Conservation (phyloP, 2,113 vertebrate species). For the Plestiodon gilberti region DNA sequence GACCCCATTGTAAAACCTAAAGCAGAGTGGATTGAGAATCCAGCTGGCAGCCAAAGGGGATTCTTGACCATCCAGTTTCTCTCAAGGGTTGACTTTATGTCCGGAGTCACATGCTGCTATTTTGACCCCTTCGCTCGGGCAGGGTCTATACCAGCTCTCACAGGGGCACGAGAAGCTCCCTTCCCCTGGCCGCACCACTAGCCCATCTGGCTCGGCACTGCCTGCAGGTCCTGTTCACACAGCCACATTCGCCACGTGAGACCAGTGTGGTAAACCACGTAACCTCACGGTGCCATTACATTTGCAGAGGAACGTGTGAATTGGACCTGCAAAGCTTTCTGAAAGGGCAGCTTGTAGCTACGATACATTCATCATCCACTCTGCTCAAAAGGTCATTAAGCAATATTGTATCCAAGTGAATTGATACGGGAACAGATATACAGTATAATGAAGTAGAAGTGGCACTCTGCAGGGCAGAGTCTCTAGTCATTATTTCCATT, state of each 20-base stretch:
- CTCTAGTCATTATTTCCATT: not conserved
- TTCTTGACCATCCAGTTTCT: not conserved
- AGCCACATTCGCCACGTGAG: not conserved
- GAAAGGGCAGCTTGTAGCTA: not conserved
- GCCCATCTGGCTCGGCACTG: too few species aligned
- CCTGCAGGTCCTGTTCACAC: not conserved
- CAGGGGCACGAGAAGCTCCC: too few species aligned
- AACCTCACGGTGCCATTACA: not conserved
- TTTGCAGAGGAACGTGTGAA: not conserved
- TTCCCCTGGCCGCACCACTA: too few species aligned
- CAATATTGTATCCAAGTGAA: not conserved
- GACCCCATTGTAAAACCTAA: not conserved
- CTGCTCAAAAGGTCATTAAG: conserved; percentile 2
- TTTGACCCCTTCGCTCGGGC: not conserved
- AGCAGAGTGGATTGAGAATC: not conserved
- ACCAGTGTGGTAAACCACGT: not conserved
- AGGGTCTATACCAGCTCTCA: not conserved
- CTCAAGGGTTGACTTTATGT: not conserved
- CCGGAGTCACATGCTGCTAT: not conserved
- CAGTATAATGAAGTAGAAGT: not conserved
- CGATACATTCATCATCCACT: not conserved
- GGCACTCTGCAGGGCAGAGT: not conserved
- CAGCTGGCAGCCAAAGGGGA: not conserved
- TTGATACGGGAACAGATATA: not conserved
- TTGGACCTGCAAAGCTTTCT: not conserved